A percentile compares a stretch with the other conserved stretches of the same genome.
phyloP scores from a whole-genome alignment of 2,888 invertebrate species.

The Pandemis heparana region DNA sequence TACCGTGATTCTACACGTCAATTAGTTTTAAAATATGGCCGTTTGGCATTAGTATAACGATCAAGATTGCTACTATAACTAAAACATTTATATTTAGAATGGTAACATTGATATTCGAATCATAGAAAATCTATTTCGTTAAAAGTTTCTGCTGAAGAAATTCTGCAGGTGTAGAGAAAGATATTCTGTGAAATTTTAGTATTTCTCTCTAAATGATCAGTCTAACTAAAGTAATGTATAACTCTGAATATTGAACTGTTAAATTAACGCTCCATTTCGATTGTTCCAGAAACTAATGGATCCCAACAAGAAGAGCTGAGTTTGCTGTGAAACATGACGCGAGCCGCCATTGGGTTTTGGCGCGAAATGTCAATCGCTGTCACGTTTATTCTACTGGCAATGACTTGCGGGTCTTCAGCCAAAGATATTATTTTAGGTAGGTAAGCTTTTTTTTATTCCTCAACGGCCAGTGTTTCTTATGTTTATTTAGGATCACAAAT shows the following conservation, averaged over 20 bases:
- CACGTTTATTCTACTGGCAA: constrained; percentile 64
- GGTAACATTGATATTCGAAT: constrained; percentile 32
- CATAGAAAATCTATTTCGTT: constrained; percentile 24
- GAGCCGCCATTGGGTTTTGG: constrained; percentile 71
- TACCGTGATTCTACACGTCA: constrained; percentile 43
- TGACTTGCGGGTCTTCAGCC: constrained; percentile 67
- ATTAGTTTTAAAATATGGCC: constrained; percentile 45
- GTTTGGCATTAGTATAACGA: constrained; percentile 48
- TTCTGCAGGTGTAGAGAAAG: not conserved
- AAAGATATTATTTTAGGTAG: constrained; percentile 77
- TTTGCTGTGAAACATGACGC: constrained; percentile 73
- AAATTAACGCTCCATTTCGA: constrained; percentile 34
- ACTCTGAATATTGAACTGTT: not conserved
- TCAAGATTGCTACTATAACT: constrained; percentile 39
- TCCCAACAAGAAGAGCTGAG: constrained; percentile 74
- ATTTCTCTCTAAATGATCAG: no score
- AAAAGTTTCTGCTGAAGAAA: not conserved
- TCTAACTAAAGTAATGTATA: no score
- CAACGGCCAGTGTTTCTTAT: constrained; percentile 34
- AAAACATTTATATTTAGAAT: constrained; percentile 41
- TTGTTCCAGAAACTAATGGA: constrained; percentile 84
- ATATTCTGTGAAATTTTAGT: not conserved
- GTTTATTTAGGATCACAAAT: constrained; percentile 4
- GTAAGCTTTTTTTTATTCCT: constrained; percentile 60
- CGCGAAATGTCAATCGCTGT: constrained; percentile 77